Conservation (phyloP, 2,888 invertebrate genomes). For the Polydesmus complanatus region DNA sequence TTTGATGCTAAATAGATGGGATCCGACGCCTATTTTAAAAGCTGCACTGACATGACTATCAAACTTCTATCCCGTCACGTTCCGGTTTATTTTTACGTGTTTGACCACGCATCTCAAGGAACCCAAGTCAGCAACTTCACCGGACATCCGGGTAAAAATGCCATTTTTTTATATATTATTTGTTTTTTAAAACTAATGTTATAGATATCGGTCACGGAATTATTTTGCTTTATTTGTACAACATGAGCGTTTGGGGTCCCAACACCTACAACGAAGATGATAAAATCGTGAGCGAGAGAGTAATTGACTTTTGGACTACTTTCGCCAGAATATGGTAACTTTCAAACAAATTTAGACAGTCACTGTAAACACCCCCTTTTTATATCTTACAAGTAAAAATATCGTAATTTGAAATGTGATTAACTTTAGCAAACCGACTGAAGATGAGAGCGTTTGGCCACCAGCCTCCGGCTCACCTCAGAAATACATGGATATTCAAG, state of each 20-base stretch:
- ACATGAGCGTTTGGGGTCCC: background rate
- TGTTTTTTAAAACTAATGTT: no score
- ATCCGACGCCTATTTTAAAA: slow-evolving; percentile 12
- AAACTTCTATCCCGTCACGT: background rate
- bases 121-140: background rate
- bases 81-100: slow-evolving; percentile 7
- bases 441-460: background rate
- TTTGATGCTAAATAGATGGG: background rate
- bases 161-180: no score
- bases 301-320: background rate
- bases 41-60: slow-evolving; percentile 1
- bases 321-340: background rate
- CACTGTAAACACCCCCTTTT: background rate
- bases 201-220: background rate
- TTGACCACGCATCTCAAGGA: slow-evolving; percentile 7
- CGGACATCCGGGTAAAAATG: slow-evolving; percentile 7
- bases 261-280: background rate
- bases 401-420: no score
- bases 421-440: background rate
- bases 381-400: background rate
- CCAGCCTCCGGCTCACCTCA: background rate
- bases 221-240: background rate
- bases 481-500: background rate
- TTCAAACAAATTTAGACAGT: background rate
- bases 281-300: background rate